These are phyloP conservation scores for Chloroceryle aenea DNA, from an alignment of 2,113 vertebrate species.

Conservation along the genomic window DNA sequence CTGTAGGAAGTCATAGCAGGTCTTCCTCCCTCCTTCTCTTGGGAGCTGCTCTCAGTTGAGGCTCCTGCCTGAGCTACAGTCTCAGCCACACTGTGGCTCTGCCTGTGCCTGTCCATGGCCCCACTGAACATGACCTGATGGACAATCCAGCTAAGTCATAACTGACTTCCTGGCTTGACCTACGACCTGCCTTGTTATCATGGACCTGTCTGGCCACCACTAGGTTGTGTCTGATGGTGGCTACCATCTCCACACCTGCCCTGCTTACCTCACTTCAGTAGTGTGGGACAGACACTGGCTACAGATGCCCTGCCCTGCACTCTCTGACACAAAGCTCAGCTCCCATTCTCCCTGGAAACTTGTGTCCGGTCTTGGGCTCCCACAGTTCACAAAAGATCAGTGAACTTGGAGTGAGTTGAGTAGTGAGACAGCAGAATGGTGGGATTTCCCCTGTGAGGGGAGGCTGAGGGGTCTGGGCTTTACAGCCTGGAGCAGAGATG, in stretches of 20 bases:
- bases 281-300: fast-evolving
- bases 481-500: background rate
- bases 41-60: fast-evolving
- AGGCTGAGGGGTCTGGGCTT: background rate
- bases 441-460: background rate
- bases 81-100: background rate
- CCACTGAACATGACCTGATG: background rate
- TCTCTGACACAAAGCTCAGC: fast-evolving
- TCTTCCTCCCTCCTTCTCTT: background rate
- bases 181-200: background rate
- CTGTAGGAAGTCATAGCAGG: background rate
- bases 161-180: background rate
- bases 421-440: background rate
- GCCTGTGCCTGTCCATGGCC: background rate
- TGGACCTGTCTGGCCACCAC: background rate
- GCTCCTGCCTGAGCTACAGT: background rate
- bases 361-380: no score
- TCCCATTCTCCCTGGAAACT: background rate
- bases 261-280: fast-evolving
- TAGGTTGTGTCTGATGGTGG: background rate
- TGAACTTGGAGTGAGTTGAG: background rate
- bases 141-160: background rate
- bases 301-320: background rate
- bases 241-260: background rate
- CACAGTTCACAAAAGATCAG: no score